phyloP scores from a whole-genome alignment of 2,113 vertebrate species.

The Campylomormyrus tamandua region DNA sequence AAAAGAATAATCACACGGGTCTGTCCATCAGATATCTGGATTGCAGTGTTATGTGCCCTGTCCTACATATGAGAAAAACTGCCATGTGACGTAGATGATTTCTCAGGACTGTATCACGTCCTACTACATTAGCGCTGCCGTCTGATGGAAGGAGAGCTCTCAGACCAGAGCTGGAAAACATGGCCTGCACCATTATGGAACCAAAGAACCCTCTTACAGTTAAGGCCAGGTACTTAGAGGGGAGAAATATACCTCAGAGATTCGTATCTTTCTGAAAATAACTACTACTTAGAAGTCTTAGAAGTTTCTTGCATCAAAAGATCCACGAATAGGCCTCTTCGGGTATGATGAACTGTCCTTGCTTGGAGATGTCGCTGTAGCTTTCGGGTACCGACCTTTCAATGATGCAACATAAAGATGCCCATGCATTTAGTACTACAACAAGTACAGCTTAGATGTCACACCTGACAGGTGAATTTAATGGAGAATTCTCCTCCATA shows the following conservation, averaged over 20 bases:
- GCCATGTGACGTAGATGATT: neutral
- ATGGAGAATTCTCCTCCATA: neutral
- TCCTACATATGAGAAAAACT: neutral
- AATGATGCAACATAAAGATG: neutral
- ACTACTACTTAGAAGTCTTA: neutral
- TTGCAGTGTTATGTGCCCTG: neutral
- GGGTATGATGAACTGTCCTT: neutral
- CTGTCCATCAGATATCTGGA: neutral
- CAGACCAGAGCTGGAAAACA: neutral
- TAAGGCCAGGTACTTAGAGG: conserved; percentile 1
- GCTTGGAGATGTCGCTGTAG: neutral
- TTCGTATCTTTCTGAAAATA: neutral
- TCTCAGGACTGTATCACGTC: neutral
- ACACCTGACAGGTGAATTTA: neutral
- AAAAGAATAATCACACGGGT: neutral
- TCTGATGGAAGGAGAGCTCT: neutral
- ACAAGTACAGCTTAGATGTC: neutral
- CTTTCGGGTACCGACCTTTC: neutral
- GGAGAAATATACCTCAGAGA: neutral
- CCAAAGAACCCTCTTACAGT: neutral
- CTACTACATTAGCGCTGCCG: neutral
- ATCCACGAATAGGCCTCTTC: neutral
- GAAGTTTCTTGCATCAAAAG: neutral
- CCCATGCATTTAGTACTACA: neutral
- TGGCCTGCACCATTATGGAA: neutral